These are phyloP conservation scores for Colistium nudipinnis DNA, from an alignment of 2,113 vertebrate species.

Conservation along the genomic window DNA sequence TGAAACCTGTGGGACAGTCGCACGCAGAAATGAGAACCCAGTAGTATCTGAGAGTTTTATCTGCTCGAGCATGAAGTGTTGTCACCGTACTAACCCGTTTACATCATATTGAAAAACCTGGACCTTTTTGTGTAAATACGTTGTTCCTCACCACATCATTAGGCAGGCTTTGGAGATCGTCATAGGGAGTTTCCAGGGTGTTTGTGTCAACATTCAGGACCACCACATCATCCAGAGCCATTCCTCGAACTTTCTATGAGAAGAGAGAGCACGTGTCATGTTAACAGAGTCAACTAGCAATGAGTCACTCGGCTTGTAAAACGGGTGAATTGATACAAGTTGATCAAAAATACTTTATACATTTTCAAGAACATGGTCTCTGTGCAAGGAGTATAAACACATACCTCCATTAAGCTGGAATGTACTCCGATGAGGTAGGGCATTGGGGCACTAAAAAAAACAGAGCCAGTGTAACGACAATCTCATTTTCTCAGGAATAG, in stretches of 20 bases:
- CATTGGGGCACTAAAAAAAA: slow-evolving; percentile 74
- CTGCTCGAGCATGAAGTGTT: no score
- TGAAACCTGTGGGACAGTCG: slow-evolving; percentile 83
- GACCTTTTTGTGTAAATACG: background rate
- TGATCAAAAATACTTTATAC: background rate
- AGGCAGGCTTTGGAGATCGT: slow-evolving; percentile 95
- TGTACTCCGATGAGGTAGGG: slow-evolving; percentile 82
- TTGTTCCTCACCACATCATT: slow-evolving; percentile 90
- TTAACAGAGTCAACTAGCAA: background rate
- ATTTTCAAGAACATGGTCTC: background rate
- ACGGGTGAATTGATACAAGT: background rate
- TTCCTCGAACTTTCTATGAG: slow-evolving; percentile 89
- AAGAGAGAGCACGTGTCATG: background rate
- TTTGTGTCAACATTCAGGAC: slow-evolving; percentile 98
- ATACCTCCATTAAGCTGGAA: slow-evolving; percentile 79
- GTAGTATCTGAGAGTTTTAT: background rate
- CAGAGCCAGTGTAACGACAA: slow-evolving; percentile 4
- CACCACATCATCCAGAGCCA: slow-evolving; percentile 87
- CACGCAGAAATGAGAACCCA: background rate
- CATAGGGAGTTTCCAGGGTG: slow-evolving; percentile 93
- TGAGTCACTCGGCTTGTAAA: background rate
- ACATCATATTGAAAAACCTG: background rate
- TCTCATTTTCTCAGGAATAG: no score
- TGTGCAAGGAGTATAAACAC: background rate
- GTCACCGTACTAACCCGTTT: no score